Conservation (phyloP, 2,888 invertebrate species). For the Parnassius apollo region DNA sequence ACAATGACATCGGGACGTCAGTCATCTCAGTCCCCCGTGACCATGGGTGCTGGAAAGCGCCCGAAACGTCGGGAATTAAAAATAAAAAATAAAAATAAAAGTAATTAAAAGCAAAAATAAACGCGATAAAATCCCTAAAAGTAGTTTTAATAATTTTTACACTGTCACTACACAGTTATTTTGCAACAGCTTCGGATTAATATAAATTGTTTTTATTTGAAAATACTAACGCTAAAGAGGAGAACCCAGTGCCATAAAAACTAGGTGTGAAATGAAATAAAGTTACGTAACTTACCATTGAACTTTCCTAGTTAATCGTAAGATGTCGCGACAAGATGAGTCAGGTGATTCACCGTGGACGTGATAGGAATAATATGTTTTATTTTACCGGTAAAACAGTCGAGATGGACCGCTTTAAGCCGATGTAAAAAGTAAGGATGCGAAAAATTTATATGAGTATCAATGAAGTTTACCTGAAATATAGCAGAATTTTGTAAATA, state of each 20-base stretch:
- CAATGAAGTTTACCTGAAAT: slow-evolving; percentile 12
- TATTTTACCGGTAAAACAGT: slow-evolving; percentile 30
- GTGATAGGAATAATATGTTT: slow-evolving; percentile 58
- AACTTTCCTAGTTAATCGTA: slow-evolving; percentile 43
- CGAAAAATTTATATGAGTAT: slow-evolving; percentile 29
- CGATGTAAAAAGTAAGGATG: slow-evolving; percentile 29
- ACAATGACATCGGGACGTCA: too few species aligned
- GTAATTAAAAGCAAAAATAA: too few species aligned
- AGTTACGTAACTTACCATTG: slow-evolving; percentile 7
- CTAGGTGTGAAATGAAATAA: slow-evolving; percentile 7
- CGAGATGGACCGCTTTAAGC: slow-evolving; percentile 19
- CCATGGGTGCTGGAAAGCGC: too few species aligned
- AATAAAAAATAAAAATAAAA: too few species aligned
- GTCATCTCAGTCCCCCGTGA: too few species aligned
- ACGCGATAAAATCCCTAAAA: too few species aligned
- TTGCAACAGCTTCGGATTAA: too few species aligned
- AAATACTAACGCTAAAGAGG: too few species aligned
- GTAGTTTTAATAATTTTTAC: too few species aligned
- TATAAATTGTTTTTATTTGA: too few species aligned
- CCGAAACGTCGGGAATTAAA: too few species aligned
- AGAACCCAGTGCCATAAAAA: slow-evolving; percentile 4
- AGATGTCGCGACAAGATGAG: slow-evolving; percentile 53
- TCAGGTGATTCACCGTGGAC: slow-evolving; percentile 56
- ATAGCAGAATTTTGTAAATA: background rate
- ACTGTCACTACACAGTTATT: too few species aligned